Evolutionary conservation across 2,888 invertebrate species (phyloP).

Genomic region (Yponomeuta cagnagella): DNA sequence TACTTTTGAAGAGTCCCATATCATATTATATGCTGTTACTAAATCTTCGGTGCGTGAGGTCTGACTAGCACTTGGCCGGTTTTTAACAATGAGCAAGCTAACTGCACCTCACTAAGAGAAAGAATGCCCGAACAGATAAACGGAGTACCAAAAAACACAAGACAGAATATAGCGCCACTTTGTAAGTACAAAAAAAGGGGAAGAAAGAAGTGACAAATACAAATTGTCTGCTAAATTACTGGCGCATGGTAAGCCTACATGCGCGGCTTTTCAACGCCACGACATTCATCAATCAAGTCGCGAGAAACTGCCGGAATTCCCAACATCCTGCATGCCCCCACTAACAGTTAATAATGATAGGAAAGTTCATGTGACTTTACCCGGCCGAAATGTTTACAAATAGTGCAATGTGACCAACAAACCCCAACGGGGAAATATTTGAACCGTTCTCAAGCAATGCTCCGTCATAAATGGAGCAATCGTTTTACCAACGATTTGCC

Average conservation of each 20-base stretch:
- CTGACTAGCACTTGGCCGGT: too few relatives aligned
- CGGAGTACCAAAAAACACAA: neutral
- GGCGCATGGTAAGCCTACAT: constrained; percentile 8
- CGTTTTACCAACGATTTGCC: too few relatives aligned
- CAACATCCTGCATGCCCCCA: neutral
- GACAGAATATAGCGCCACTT: neutral
- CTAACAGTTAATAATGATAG: constrained; percentile 10
- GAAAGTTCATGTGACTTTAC: neutral
- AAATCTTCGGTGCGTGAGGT: too few relatives aligned
- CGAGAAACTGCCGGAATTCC: constrained; percentile 6
- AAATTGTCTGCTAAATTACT: constrained; percentile 14
- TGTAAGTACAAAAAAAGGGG: constrained; percentile 3
- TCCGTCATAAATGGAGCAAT: too few relatives aligned
- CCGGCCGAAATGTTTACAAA: neutral
- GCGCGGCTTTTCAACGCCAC: constrained; percentile 5
- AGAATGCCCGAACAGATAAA: neutral
- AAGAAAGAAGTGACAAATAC: constrained; percentile 11
- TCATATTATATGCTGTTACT: too few relatives aligned
- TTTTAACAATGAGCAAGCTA: too few relatives aligned
- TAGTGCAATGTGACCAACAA: neutral
- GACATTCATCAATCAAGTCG: constrained; percentile 9
- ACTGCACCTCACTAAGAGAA: too few relatives aligned
- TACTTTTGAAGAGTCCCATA: too few relatives aligned
- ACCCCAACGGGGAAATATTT: neutral
- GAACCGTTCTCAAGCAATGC: too few relatives aligned